Evolutionary conservation across 2,797 vertebrate species (phyloP).

Genomic region (Neolamprologus multifasciatus): DNA sequence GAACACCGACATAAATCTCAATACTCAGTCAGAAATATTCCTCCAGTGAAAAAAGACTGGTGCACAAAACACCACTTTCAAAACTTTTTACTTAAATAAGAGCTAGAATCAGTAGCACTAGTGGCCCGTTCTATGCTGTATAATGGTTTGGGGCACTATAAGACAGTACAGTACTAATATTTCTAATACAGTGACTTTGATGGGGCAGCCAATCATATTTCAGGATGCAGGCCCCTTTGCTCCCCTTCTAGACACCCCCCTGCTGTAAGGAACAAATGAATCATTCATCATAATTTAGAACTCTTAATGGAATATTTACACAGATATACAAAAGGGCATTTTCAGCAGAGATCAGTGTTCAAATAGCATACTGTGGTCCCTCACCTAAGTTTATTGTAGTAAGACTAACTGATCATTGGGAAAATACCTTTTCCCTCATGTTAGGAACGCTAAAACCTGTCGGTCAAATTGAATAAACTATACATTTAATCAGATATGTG

Average conservation of each 20-base stretch:
- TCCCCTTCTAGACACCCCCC: background rate
- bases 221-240: background rate
- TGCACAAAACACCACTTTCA: background rate
- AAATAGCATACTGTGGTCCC: background rate
- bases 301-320: background rate
- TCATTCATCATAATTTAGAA: background rate
- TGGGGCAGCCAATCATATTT: background rate
- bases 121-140: background rate
- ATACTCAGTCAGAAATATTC: background rate
- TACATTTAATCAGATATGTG: background rate
- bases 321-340: background rate
- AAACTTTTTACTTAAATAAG: background rate
- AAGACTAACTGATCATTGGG: background rate
- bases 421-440: background rate
- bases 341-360: background rate
- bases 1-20: background rate
- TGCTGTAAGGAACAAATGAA: background rate
- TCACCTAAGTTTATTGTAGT: background rate
- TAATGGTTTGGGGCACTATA: background rate
- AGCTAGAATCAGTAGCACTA: background rate
- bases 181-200: background rate
- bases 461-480: background rate
- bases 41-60: background rate
- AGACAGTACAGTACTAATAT: rapidly evolving
- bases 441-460: background rate